Evolutionary conservation across 2,888 invertebrate genomes (phyloP).

Genomic region (Mythimna lalbum): DNA sequence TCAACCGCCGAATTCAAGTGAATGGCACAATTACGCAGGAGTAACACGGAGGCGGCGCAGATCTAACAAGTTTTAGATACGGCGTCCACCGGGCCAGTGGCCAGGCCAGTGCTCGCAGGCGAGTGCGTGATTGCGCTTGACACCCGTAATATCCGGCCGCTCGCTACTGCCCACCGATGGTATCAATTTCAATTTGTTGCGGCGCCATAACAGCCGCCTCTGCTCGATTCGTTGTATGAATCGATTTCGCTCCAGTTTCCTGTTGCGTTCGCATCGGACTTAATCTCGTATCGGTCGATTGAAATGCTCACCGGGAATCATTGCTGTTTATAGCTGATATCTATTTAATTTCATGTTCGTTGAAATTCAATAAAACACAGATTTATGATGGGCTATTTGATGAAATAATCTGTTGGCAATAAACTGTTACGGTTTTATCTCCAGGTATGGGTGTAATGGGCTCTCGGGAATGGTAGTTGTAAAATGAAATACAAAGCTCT

Average conservation of each 20-base stretch:
- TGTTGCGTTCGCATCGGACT: slow-evolving; percentile 85
- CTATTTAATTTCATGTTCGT: slow-evolving; percentile 76
- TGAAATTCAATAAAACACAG: slow-evolving; percentile 73
- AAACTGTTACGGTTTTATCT: slow-evolving; percentile 62
- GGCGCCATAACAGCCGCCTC: slow-evolving; percentile 86
- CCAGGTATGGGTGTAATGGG: slow-evolving; percentile 45
- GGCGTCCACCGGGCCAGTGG: slow-evolving; percentile 62
- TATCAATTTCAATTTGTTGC: slow-evolving; percentile 91
- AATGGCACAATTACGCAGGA: slow-evolving; percentile 63
- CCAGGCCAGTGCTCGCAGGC: slow-evolving; percentile 66
- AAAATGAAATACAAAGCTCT: slow-evolving; percentile 56
- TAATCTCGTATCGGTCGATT: slow-evolving; percentile 84
- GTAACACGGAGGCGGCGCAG: slow-evolving; percentile 60
- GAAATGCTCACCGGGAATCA: slow-evolving; percentile 78
- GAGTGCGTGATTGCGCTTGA: slow-evolving; percentile 88
- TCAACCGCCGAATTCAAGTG: slow-evolving; percentile 55
- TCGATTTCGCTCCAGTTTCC: slow-evolving; percentile 88
- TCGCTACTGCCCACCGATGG: slow-evolving; percentile 86
- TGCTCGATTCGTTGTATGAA: slow-evolving; percentile 86
- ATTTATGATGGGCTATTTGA: slow-evolving; percentile 67
- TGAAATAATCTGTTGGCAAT: slow-evolving; percentile 65
- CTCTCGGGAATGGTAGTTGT: slow-evolving; percentile 47
- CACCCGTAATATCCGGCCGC: slow-evolving; percentile 89
- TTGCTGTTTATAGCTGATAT: slow-evolving; percentile 75
- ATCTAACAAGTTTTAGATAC: slow-evolving; percentile 75